Evolutionary conservation across 2,113 vertebrate species (phyloP).

Genomic region (Apodemus speciosus): DNA sequence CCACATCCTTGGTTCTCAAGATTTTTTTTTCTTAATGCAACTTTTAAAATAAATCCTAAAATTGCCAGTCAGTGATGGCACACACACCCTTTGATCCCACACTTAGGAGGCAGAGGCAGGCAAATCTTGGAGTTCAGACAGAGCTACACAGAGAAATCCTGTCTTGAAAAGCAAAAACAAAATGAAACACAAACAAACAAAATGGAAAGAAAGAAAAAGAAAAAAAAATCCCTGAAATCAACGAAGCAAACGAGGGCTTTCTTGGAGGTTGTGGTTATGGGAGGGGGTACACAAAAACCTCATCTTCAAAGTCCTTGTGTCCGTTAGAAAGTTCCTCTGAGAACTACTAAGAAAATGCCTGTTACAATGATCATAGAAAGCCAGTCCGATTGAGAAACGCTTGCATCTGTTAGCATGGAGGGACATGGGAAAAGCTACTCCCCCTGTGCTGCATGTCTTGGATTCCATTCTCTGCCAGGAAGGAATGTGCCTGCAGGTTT

Average conservation of each 20-base stretch:
- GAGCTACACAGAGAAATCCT: neutral
- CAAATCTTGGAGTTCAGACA: neutral
- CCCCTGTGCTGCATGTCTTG: neutral
- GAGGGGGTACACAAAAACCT: neutral
- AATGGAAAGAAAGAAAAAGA: neutral
- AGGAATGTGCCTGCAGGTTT: conserved; percentile 55
- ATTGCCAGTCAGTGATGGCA: neutral
- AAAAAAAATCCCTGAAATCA: neutral
- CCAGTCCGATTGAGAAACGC: neutral
- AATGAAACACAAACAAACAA: neutral
- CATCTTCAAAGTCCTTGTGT: conserved; percentile 17
- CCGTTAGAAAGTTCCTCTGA: neutral
- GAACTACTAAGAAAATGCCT: conserved; percentile 32
- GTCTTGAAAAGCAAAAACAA: neutral
- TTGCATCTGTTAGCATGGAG: conserved; percentile 24
- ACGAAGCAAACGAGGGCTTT: neutral
- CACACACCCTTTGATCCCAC: neutral
- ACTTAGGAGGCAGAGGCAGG: neutral
- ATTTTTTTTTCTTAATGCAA: neutral
- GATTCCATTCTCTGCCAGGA: conserved; percentile 14
- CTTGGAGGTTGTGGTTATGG: neutral
- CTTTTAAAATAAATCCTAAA: neutral
- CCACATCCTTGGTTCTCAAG: neutral
- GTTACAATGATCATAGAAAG: conserved; percentile 17
- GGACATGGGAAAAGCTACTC: conserved; percentile 31